A percentile compares a stretch with the other conserved stretches of the same genome.
phyloP scores from a whole-genome alignment of 1,140 invertebrate species.

The Luehdorfia chinensis region DNA sequence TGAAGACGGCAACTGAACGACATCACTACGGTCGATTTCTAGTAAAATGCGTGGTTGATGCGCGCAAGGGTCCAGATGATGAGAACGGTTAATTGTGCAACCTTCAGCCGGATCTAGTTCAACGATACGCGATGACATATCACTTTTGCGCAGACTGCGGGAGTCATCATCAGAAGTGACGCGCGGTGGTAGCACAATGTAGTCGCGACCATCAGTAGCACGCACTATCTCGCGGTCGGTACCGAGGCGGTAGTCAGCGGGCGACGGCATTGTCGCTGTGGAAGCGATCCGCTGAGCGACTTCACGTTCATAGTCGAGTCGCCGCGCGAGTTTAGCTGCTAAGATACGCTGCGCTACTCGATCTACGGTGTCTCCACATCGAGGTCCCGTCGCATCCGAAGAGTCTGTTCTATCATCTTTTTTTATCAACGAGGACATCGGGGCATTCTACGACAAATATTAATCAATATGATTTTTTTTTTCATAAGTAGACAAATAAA shows the following conservation, averaged over 20 bases:
- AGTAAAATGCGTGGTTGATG: slow-evolving; percentile 31
- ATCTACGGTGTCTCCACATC: not conserved
- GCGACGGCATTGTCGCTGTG: not conserved
- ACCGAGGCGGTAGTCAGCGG: slow-evolving; percentile 10
- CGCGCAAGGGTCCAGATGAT: slow-evolving; percentile 34
- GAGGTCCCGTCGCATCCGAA: not conserved
- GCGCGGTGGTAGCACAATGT: slow-evolving; percentile 13
- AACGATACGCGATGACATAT: too few species aligned
- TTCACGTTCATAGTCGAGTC: slow-evolving; percentile 6
- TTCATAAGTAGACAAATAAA: too few species aligned
- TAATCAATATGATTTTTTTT: too few species aligned
- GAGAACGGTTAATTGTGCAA: slow-evolving; percentile 22
- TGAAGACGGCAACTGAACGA: not conserved
- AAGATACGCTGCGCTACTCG: slow-evolving; percentile 2
- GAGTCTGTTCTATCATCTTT: too few species aligned
- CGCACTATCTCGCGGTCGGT: slow-evolving; percentile 24
- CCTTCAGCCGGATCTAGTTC: slow-evolving; percentile 20
- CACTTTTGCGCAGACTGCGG: not conserved
- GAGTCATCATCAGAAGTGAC: not conserved
- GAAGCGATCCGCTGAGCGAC: slow-evolving; percentile 15
- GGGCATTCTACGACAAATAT: too few species aligned
- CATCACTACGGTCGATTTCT: slow-evolving; percentile 30
- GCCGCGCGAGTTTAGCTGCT: not conserved
- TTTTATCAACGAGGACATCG: too few species aligned
- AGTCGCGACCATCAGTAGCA: slow-evolving; percentile 30